Evolutionary conservation across 2,797 vertebrate genomes (phyloP).

Genomic region (Sphenopsis melanotis): DNA sequence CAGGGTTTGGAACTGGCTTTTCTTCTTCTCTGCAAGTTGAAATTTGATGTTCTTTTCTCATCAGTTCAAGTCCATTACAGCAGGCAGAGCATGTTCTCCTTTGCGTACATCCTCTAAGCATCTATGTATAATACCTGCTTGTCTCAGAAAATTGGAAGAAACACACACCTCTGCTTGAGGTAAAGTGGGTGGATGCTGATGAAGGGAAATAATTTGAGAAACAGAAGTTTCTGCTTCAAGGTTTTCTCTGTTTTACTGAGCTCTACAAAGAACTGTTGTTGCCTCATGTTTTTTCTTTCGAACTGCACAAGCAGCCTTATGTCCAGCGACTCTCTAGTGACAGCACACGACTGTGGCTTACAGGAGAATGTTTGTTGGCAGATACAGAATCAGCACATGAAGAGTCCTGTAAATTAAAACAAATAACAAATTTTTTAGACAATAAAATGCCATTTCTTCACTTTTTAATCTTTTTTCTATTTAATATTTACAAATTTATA

Average conservation of each 20-base stretch:
- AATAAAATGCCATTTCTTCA: neutral
- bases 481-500: neutral
- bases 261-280: constrained; percentile 36
- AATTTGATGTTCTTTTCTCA: neutral
- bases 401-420: constrained; percentile 66
- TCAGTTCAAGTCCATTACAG: neutral
- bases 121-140: neutral
- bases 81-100: neutral
- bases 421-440: constrained; percentile 58
- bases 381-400: constrained; percentile 55
- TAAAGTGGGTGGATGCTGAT: constrained; percentile 26
- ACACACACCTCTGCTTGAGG: constrained; percentile 6
- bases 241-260: constrained; percentile 47
- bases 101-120: neutral
- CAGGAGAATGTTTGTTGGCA: constrained; percentile 53
- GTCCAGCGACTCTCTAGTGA: constrained; percentile 52
- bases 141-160: constrained; percentile 24
- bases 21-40: neutral
- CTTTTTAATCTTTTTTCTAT: neutral
- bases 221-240: constrained; percentile 51
- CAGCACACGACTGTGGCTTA: constrained; percentile 42
- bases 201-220: constrained; percentile 35
- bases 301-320: constrained; percentile 49
- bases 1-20: neutral
- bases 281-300: constrained; percentile 13